Conservation (phyloP, 2,888 invertebrate genomes). For the Drosophila austrosaltans region DNA sequence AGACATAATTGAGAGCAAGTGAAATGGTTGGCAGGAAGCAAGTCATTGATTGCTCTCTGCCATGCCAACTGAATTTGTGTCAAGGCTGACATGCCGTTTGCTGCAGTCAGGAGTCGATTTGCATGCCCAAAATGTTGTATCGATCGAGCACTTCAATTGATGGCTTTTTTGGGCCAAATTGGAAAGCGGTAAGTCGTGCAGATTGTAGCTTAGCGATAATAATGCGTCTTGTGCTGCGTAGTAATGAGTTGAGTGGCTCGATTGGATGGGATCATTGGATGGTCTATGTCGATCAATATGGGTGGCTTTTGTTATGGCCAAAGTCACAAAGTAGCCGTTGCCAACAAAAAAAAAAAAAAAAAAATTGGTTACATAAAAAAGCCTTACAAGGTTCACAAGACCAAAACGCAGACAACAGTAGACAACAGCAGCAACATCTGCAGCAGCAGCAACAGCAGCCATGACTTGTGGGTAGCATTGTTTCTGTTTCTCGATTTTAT, state of each 20-base stretch:
- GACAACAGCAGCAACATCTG: conserved; percentile 21
- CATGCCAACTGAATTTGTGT: conserved; percentile 61
- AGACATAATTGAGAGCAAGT: conserved; percentile 54
- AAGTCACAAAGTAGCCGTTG: conserved; percentile 9
- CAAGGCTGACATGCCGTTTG: conserved; percentile 57
- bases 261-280: conserved; percentile 8
- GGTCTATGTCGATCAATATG: conserved; percentile 33
- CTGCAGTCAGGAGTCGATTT: conserved; percentile 43
- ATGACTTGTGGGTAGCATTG: conserved; percentile 55
- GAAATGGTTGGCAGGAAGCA: conserved; percentile 24
- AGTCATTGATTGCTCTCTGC: conserved; percentile 35
- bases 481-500: conserved; percentile 16
- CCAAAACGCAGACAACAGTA: conserved; percentile 37
- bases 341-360: conserved; percentile 23
- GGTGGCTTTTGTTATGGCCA: conserved; percentile 30
- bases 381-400: conserved; percentile 52
- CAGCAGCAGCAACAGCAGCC: conserved; percentile 39
- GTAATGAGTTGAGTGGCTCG: conserved; percentile 41
- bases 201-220: conserved; percentile 44
- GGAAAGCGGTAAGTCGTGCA: conserved; percentile 46
- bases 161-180: conserved; percentile 43
- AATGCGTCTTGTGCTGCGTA: conserved; percentile 46
- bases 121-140: conserved; percentile 48
- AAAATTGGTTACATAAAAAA: conserved; percentile 50
- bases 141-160: conserved; percentile 37